Evolutionary conservation across 1,140 invertebrate genomes (phyloP), one percentile per base, ranked within the genome.

Genomic region (Drosophila serrata): DNA sequence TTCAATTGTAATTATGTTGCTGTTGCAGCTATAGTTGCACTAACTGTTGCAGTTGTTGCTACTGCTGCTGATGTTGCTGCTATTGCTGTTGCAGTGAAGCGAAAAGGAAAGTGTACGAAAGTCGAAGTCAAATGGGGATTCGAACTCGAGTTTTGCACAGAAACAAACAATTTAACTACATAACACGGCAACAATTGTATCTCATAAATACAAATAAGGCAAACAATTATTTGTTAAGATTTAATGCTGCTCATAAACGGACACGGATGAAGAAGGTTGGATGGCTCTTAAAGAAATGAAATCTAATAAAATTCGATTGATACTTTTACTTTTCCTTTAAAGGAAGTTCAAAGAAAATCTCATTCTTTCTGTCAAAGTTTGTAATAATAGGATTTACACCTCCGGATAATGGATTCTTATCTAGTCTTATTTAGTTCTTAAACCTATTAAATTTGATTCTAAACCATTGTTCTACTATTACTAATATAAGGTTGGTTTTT

Each of bases 91-190:
- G 59, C 75, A 81, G 45, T 60, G 43, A 82, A 82, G 79, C 80
- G 84, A 88, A 88, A 88, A 81, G 63, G 84, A 88, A 88, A 88
- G 84, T 88, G 64, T 59, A 79, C 79, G 79, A 87, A 86, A 87
- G 59, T 75, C 77, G 24, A 64, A 65, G 51, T 79, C 39, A 40
- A 61, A 33, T 56, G 58, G 24, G 37, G 49, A 39, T 57, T 56
- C 75, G n/a, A 59, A 49, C 43, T 37, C 65, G 35, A 76, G 56
- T 62, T 42, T 24, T 65, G 46, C 61, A 69, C 61, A 27, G 46
- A n/a, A 33, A 63, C 29, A 60, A 33, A 29, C 6, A 15, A 12
- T 55, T 22, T 13, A 53, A 7, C 31, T 15, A 15, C 6, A 35
- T 35, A 22, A 15, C 12, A 51, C 12, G 1, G 7, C 4, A 53